phyloP scores from a whole-genome alignment of 2,888 invertebrate species.

The Phengaris alcon region DNA sequence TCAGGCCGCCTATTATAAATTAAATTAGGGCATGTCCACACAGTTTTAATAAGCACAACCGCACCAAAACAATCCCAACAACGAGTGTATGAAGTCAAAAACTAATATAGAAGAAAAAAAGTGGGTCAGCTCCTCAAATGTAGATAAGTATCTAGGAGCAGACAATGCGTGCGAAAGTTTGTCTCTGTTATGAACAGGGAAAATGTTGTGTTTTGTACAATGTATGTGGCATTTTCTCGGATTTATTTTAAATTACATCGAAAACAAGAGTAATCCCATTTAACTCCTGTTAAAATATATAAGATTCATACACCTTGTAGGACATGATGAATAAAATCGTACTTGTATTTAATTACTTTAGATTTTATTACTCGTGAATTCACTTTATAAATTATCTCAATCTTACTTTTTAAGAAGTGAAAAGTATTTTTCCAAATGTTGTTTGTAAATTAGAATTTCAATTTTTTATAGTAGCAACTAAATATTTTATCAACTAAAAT shows the following conservation, averaged over 20 bases:
- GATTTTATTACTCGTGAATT: no score
- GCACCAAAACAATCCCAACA: background rate
- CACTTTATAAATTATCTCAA: no score
- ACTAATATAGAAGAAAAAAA: conserved; percentile 17
- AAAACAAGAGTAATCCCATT: no score
- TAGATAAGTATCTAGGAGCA: conserved; percentile 18
- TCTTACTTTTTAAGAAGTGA: no score
- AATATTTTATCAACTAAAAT: no score
- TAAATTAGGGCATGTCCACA: conserved; percentile 15
- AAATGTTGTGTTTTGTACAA: background rate
- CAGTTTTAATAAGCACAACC: background rate
- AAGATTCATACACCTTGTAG: no score
- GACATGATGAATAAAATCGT: background rate
- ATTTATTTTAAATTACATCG: background rate
- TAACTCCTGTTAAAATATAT: no score
- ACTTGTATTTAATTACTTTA: no score
- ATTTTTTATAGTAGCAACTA: no score
- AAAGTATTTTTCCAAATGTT: no score
- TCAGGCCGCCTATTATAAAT: conserved; percentile 15
- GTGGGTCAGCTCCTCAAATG: conserved; percentile 10
- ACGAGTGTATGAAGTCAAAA: conserved; percentile 18
- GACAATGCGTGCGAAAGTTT: conserved; percentile 17
- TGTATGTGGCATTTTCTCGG: background rate
- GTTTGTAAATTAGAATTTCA: no score
- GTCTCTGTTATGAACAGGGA: background rate